Evolutionary conservation across 53 echinoderm and acorn worm genomes (phyloP).

Genomic region (Astropecten irregularis): DNA sequence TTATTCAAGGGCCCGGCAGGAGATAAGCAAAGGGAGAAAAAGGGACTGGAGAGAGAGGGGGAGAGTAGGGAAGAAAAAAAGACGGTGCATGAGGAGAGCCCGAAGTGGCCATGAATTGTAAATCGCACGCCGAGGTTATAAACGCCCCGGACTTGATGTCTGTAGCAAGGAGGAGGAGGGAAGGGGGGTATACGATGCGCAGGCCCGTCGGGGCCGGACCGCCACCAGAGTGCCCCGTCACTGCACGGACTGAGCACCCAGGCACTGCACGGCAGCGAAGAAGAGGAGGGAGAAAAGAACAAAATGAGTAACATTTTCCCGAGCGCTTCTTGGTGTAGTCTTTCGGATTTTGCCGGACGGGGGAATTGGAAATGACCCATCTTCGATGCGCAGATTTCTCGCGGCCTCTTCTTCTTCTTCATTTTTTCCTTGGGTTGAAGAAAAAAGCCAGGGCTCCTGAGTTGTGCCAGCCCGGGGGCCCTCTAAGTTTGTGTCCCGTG

Average conservation of each 20-base stretch:
- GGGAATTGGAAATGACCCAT: slow-evolving; percentile 48
- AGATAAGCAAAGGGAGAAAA: no score
- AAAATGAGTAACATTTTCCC: slow-evolving; percentile 50
- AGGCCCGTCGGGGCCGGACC: not conserved
- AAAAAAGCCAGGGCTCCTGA: not conserved
- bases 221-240: slow-evolving; percentile 34
- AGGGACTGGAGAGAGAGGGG: no score
- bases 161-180: not conserved
- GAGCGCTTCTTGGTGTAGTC: slow-evolving; percentile 45
- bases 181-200: not conserved
- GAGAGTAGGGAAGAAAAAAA: not conserved
- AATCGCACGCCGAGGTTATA: slow-evolving; percentile 11
- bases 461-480: slow-evolving; percentile 10
- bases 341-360: slow-evolving; percentile 37
- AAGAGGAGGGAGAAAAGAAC: no score
- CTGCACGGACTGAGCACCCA: not conserved
- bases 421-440: not conserved
- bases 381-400: no score
- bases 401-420: not conserved
- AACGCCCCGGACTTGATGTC: slow-evolving; percentile 1
- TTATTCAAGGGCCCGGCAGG: slow-evolving; percentile 45
- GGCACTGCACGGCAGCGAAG: no score
- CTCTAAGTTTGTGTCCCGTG: slow-evolving; percentile 44
- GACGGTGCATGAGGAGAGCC: not conserved
- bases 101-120: slow-evolving; percentile 42